These are phyloP conservation scores for Rhopalosiphum padi DNA, from an alignment of 1,140 invertebrate species.

Conservation along the genomic window DNA sequence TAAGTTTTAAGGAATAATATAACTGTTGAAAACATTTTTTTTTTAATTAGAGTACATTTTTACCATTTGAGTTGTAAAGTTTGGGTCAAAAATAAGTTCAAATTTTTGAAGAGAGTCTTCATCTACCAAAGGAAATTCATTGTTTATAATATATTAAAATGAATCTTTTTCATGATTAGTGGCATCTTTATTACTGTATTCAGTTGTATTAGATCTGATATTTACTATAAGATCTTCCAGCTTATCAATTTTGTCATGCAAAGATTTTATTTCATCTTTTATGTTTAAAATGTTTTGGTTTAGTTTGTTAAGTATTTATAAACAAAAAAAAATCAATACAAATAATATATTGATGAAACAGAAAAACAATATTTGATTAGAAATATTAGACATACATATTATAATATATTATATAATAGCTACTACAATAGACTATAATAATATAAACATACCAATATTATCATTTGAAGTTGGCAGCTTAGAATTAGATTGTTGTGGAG, in stretches of 20 bases:
- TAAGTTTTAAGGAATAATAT: not conserved
- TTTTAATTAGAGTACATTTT: not conserved
- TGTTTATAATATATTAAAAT: constrained; percentile 4
- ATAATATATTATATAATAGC: too few relatives aligned
- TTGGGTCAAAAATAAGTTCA: not conserved
- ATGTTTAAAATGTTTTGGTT: constrained; percentile 5
- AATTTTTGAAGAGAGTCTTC: constrained; percentile 4
- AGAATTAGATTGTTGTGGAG: not conserved
- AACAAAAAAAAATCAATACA: not conserved
- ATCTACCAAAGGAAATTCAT: not conserved
- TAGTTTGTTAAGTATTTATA: not conserved
- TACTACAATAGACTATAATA: not conserved
- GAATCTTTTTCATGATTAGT: not conserved
- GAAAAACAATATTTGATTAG: not conserved
- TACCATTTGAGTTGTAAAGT: not conserved
- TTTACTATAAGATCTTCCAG: not conserved
- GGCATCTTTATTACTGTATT: not conserved
- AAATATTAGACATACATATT: too few relatives aligned
- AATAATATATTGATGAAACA: not conserved
- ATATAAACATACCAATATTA: not conserved
- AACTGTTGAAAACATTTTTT: not conserved
- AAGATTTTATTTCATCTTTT: not conserved
- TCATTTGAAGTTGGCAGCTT: not conserved
- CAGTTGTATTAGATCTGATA: not conserved
- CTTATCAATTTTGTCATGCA: not conserved